Evolutionary conservation across 2,888 invertebrate genomes (phyloP).

Genomic region (Gibbula magus): DNA sequence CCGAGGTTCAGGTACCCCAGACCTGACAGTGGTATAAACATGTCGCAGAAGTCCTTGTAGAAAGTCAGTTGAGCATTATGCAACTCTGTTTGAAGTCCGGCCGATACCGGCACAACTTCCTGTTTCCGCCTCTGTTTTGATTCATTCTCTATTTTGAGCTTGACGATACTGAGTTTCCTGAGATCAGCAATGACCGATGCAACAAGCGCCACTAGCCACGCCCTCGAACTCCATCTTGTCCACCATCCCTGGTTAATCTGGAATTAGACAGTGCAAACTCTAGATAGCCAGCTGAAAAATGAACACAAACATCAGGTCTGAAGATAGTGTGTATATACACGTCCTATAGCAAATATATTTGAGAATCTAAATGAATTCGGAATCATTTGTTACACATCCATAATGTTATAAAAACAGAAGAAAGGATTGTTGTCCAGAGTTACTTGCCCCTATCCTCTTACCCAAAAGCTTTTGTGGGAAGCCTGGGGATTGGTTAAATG

Average conservation of each 20-base stretch:
- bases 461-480: no score
- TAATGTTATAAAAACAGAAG: no score
- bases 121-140: background rate
- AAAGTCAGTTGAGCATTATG: conserved; percentile 35
- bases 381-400: no score
- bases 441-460: no score
- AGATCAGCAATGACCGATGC: conserved; percentile 32
- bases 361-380: no score
- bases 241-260: conserved; percentile 37
- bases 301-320: no score
- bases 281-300: no score
- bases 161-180: conserved; percentile 30
- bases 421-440: no score
- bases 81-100: conserved; percentile 28
- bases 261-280: no score
- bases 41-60: conserved; percentile 43
- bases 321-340: no score
- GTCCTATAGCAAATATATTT: no score
- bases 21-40: conserved; percentile 43
- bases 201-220: conserved; percentile 37
- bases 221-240: conserved; percentile 39
- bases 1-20: conserved; percentile 40
- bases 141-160: conserved; percentile 27
- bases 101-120: background rate
- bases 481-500: no score